A percentile compares a stretch with the other conserved stretches of the same genome.
These are phyloP conservation scores for Augochlorella aurata DNA, from an alignment of 2,888 invertebrate genomes.

Conservation along the genomic window DNA sequence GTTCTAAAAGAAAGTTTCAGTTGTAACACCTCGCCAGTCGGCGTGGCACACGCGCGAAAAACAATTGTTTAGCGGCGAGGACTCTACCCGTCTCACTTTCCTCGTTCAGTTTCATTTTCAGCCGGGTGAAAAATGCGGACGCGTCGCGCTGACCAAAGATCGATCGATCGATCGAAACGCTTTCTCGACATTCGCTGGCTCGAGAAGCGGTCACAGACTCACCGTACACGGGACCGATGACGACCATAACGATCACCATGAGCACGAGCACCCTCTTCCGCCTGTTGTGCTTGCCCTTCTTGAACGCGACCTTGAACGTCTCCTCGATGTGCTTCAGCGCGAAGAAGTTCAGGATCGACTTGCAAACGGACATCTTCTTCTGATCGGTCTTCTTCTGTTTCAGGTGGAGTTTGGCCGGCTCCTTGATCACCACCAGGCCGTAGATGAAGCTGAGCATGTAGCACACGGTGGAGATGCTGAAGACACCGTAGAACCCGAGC, in stretches of 20 bases:
- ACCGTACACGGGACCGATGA: conserved; percentile 94
- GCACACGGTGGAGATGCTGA: conserved; percentile 89
- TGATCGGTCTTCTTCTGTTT: conserved; percentile 61
- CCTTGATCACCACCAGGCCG: conserved; percentile 88
- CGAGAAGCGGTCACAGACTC: conserved; percentile 75
- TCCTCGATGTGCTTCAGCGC: conserved; percentile 89
- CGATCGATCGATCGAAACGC: too few species aligned
- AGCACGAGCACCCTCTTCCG: conserved; percentile 89
- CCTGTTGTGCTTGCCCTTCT: conserved; percentile 89
- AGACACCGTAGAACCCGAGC: conserved; percentile 92
- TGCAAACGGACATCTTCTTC: conserved; percentile 81
- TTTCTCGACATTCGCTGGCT: too few species aligned
- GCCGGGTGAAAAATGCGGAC: too few species aligned
- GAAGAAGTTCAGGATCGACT: conserved; percentile 88
- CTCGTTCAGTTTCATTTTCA: background rate
- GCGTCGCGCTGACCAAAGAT: too few species aligned
- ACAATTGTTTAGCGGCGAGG: background rate
- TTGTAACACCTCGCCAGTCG: background rate
- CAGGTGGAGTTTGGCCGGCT: conserved; percentile 81
- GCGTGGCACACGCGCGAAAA: background rate
- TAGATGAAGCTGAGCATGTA: conserved; percentile 90
- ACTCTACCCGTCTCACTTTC: background rate
- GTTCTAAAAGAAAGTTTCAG: background rate
- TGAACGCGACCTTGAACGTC: conserved; percentile 91
- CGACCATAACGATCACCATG: conserved; percentile 91